A percentile compares a stretch with the other conserved stretches of the same genome.
Evolutionary conservation across 2,113 vertebrate species (phyloP).

Genomic region (Psittacula cyanocephala): DNA sequence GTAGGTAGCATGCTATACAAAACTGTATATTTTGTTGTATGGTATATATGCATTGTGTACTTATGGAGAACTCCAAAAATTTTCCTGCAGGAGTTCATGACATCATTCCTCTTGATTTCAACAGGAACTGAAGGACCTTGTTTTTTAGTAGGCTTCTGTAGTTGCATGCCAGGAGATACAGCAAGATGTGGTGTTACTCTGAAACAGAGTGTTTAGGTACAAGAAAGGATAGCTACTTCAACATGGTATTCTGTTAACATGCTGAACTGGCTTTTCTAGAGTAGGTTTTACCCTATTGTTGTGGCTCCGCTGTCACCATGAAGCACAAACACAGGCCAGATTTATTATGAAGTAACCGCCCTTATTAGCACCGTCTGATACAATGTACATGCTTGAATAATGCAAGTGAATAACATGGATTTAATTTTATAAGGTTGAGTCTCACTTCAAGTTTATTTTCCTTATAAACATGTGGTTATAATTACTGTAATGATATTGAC

Average conservation of each 20-base stretch:
- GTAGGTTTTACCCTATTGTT: background rate
- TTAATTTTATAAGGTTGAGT: background rate
- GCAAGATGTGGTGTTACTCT: background rate
- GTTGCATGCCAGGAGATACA: background rate
- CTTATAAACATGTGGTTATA: background rate
- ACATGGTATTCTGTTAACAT: background rate
- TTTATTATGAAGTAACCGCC: background rate
- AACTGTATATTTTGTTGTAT: background rate
- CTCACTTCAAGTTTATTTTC: background rate
- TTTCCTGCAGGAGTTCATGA: background rate
- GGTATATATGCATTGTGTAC: background rate
- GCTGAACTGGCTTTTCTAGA: background rate
- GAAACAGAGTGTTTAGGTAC: background rate
- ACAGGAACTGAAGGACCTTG: background rate
- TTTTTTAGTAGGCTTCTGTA: background rate
- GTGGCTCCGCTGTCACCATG: background rate
- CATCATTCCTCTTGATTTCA: background rate
- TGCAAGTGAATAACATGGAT: background rate
- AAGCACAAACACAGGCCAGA: background rate
- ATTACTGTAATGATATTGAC: background rate
- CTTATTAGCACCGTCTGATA: background rate
- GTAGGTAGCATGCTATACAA: background rate
- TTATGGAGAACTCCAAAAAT: background rate
- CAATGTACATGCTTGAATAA: rapidly evolving
- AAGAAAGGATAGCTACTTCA: background rate